Evolutionary conservation across 2,888 invertebrate species (phyloP).

Genomic region (Pristionchus maxplancki): DNA sequence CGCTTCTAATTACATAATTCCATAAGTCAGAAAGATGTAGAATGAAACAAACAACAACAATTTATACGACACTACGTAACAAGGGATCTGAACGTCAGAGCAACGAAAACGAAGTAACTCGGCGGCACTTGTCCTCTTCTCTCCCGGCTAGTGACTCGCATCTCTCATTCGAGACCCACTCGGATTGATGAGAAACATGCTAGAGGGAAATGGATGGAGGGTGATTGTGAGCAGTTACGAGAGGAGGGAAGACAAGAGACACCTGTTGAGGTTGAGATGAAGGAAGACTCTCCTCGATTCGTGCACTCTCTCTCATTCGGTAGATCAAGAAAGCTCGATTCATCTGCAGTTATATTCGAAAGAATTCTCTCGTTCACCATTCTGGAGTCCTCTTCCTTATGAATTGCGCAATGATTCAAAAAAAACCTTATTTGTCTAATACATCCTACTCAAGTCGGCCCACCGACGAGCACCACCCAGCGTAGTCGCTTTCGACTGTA

Average conservation of each 20-base stretch:
- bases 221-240: slow-evolving; percentile 19
- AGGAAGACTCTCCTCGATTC: background rate
- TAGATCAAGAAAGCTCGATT: background rate
- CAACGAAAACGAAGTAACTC: too few relatives aligned
- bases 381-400: background rate
- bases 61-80: background rate
- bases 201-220: slow-evolving; percentile 22
- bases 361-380: background rate
- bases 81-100: background rate
- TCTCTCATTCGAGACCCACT: slow-evolving; percentile 19
- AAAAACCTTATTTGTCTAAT: too few relatives aligned
- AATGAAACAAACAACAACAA: background rate
- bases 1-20: too few relatives aligned
- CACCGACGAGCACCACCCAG: too few relatives aligned
- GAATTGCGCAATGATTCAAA: background rate
- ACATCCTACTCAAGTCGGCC: too few relatives aligned
- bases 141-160: slow-evolving; percentile 1
- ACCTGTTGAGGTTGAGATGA: background rate
- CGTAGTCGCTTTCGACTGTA: too few relatives aligned
- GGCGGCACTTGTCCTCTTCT: slow-evolving; percentile 22
- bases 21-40: background rate
- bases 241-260: background rate
- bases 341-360: background rate
- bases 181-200: slow-evolving; percentile 49
- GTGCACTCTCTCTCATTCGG: background rate